These are phyloP conservation scores for Odocoileus virginianus DNA, from an alignment of 2,113 vertebrate genomes.

Conservation along the genomic window DNA sequence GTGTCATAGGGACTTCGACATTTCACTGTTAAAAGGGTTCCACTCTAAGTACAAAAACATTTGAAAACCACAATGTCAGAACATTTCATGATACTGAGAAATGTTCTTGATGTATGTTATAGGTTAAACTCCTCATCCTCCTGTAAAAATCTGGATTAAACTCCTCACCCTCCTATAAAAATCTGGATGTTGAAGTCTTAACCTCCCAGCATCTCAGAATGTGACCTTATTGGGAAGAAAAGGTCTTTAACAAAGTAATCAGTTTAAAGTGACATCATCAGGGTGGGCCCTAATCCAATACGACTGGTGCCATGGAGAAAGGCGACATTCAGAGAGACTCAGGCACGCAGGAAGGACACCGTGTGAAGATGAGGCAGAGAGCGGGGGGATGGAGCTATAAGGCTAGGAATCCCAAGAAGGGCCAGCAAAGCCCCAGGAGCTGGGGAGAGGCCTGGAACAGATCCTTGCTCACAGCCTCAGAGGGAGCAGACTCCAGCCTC, in stretches of 20 bases:
- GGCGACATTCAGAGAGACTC: not conserved
- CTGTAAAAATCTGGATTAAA: not conserved
- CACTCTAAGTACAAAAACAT: not conserved
- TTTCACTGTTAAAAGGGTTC: not conserved
- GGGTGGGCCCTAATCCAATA: not conserved
- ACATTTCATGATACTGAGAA: not conserved
- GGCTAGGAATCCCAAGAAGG: not conserved
- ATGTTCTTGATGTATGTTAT: not conserved
- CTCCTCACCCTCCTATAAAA: not conserved
- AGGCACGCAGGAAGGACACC: fast-evolving
- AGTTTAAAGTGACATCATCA: not conserved
- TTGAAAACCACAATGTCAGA: not conserved
- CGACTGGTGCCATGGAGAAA: not conserved
- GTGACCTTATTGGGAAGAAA: not conserved
- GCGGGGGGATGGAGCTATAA: fast-evolving
- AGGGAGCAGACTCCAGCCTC: not conserved
- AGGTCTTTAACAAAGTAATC: not conserved
- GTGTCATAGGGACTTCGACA: not conserved
- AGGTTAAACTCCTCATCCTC: not conserved
- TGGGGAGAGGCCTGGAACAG: not conserved
- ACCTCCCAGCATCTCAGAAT: not conserved
- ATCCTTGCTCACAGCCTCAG: not conserved
- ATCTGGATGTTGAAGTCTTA: not conserved
- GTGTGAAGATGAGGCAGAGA: not conserved
- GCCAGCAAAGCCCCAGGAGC: not conserved